A percentile compares a stretch with the other conserved stretches of the same genome.
Evolutionary conservation across 2,888 invertebrate species (phyloP).

Genomic region (Tetramorium bicarinatum): DNA sequence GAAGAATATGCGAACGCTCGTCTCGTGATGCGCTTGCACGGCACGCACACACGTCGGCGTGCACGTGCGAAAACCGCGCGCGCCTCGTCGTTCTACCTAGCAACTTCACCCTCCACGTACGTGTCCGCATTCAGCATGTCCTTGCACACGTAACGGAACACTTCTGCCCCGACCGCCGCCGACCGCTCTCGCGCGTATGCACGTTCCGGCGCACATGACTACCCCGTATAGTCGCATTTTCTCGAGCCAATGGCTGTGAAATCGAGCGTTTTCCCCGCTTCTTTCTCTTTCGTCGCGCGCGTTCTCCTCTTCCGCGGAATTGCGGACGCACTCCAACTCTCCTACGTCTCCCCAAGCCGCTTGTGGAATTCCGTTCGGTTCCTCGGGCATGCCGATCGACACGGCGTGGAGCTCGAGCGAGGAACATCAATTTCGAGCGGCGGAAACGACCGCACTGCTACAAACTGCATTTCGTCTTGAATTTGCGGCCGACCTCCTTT

Average conservation of each 20-base stretch:
- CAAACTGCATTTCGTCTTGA: conserved; percentile 25
- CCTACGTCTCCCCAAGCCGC: conserved; percentile 12
- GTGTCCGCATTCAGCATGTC: conserved; percentile 65
- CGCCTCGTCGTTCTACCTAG: conserved; percentile 22
- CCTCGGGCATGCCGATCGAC: conserved; percentile 57
- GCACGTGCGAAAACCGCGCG: conserved; percentile 58
- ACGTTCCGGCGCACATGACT: conserved; percentile 75
- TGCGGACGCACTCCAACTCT: conserved; percentile 46
- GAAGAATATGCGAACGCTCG: conserved; percentile 4
- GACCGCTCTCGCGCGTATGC: conserved; percentile 62
- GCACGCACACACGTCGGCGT: conserved; percentile 10
- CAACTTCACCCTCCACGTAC: conserved; percentile 30
- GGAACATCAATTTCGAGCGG: conserved; percentile 35
- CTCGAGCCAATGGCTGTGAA: conserved; percentile 80
- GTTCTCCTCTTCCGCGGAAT: conserved; percentile 56
- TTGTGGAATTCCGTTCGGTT: conserved; percentile 49
- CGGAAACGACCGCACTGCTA: conserved; percentile 12
- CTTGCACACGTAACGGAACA: conserved; percentile 69
- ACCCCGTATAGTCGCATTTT: conserved; percentile 71
- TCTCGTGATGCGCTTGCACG: conserved; percentile 3
- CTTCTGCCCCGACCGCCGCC: conserved; percentile 46
- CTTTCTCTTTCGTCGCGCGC: conserved; percentile 67
- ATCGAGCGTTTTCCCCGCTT: conserved; percentile 75
- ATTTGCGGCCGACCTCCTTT: conserved; percentile 2
- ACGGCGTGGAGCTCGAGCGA: conserved; percentile 43